These are phyloP conservation scores for Unio delphinus DNA, from an alignment of 2,888 invertebrate species.

Conservation along the genomic window DNA sequence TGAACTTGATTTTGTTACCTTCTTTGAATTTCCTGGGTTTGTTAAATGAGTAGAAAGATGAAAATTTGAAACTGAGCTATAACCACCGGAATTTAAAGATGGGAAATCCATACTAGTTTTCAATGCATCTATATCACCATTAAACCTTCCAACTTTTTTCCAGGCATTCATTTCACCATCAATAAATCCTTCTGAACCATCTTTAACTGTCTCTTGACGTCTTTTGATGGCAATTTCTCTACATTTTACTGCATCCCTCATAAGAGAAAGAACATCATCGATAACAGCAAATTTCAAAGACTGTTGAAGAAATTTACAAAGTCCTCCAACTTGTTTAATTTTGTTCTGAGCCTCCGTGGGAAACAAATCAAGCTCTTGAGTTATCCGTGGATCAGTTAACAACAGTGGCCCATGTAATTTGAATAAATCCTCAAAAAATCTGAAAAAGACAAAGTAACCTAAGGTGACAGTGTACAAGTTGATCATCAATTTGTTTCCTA, in stretches of 20 bases:
- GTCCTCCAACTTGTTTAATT: conserved; percentile 44
- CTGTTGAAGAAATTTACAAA: conserved; percentile 41
- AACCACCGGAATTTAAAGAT: conserved; percentile 2
- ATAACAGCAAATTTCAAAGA: conserved; percentile 51
- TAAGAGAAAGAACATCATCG: conserved; percentile 45
- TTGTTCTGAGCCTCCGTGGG: conserved; percentile 46
- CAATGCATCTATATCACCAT: conserved; percentile 24
- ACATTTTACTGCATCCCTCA: conserved; percentile 41
- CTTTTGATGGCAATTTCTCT: conserved; percentile 33
- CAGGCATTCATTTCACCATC: conserved; percentile 22
- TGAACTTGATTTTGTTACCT: no score
- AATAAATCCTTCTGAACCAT: conserved; percentile 10
- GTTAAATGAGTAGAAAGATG: no score
- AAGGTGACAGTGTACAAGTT: not conserved
- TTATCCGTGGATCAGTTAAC: conserved; percentile 33
- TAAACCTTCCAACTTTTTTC: conserved; percentile 38
- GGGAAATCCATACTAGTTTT: conserved; percentile 8
- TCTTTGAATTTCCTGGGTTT: no score
- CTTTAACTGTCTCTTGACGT: conserved; percentile 12
- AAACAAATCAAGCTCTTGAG: conserved; percentile 44
- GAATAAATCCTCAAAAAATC: conserved; percentile 49
- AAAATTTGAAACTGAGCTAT: conserved; percentile 1
- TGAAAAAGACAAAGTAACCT: conserved; percentile 16
- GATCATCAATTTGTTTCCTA: no score
- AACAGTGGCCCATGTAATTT: conserved; percentile 48